phyloP scores from a whole-genome alignment of 2,113 vertebrate genomes.

The Oncorhynchus mykiss region DNA sequence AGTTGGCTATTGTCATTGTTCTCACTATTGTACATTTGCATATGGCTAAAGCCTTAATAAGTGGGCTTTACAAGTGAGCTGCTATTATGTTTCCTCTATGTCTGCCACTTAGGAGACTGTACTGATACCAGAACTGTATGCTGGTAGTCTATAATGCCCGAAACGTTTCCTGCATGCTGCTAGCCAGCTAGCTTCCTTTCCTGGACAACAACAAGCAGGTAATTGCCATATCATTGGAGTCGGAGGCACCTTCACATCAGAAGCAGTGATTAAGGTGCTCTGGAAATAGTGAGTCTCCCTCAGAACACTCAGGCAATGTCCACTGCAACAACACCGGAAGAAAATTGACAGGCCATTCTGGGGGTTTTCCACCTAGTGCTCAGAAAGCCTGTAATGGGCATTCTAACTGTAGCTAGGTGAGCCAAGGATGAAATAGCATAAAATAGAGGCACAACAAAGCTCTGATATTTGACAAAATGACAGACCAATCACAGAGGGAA shows the following conservation, averaged over 20 bases:
- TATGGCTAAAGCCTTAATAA: no score
- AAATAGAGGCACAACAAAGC: background rate
- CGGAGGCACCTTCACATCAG: background rate
- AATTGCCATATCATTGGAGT: slow-evolving; percentile 5
- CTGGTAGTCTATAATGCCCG: background rate
- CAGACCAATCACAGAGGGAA: background rate
- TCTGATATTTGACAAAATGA: background rate
- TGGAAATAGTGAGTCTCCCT: background rate
- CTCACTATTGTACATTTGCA: no score
- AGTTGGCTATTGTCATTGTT: no score
- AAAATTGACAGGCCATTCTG: no score
- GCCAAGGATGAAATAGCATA: background rate
- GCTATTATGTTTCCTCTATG: background rate
- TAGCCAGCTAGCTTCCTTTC: background rate
- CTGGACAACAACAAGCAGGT: slow-evolving; percentile 6
- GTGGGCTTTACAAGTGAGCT: no score
- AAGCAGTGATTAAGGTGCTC: background rate
- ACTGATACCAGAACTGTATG: background rate
- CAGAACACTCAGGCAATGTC: background rate
- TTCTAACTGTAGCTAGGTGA: background rate
- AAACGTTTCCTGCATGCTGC: background rate
- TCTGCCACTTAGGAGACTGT: background rate
- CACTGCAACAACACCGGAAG: background rate
- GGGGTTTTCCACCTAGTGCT: no score
- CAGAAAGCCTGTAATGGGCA: background rate